These are phyloP conservation scores for Sycobia sp. DNA, from an alignment of 1,140 invertebrate genomes.

Conservation along the genomic window DNA sequence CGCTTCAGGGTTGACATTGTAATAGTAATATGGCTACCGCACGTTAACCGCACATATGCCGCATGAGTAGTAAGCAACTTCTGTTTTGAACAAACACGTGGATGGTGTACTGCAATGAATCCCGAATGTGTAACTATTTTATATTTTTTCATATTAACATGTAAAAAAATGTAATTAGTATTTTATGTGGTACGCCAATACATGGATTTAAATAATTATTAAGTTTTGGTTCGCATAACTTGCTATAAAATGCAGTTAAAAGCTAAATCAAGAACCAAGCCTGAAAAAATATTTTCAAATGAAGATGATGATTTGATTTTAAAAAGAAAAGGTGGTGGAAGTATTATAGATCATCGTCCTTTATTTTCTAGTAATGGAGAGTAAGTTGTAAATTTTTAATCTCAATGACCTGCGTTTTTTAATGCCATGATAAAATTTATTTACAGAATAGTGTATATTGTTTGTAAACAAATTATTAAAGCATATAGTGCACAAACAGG, in stretches of 20 bases:
- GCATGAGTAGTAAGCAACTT: no score
- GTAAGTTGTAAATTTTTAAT: slow-evolving; percentile 60
- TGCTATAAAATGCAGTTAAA: slow-evolving; percentile 25
- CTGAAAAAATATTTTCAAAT: background rate
- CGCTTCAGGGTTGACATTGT: no score
- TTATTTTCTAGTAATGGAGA: slow-evolving; percentile 69
- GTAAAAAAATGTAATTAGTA: background rate
- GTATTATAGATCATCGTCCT: slow-evolving; percentile 66
- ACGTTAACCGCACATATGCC: no score
- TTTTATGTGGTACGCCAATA: no score
- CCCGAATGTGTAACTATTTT: no score
- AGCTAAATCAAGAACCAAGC: slow-evolving; percentile 1
- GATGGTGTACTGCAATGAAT: no score
- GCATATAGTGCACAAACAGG: slow-evolving; percentile 66
- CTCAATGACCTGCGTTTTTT: slow-evolving; percentile 5
- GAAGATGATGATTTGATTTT: slow-evolving; percentile 50
- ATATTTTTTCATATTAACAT: background rate
- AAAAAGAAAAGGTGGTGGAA: slow-evolving; percentile 65
- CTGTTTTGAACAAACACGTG: slow-evolving; percentile 11
- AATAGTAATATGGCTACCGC: no score
- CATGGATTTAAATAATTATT: no score
- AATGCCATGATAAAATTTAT: no score
- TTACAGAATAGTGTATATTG: slow-evolving; percentile 58
- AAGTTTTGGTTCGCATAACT: no score
- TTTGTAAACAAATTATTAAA: slow-evolving; percentile 63